Conservation (phyloP, 1,140 invertebrate species). For the Reticulitermes speratus region DNA sequence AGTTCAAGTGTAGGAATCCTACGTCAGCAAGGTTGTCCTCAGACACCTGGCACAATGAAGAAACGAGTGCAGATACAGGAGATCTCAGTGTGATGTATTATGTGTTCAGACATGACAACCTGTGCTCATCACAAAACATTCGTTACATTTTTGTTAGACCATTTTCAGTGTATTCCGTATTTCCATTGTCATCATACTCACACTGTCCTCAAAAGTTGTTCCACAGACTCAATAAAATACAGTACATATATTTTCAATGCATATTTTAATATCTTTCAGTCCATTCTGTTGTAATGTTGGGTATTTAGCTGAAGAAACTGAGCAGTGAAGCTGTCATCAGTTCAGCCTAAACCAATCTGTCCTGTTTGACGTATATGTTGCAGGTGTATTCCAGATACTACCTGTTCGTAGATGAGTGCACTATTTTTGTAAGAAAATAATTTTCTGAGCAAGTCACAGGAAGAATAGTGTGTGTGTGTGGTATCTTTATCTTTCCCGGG, state of each 20-base stretch:
- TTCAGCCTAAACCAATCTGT: no score
- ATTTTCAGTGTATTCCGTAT: constrained; percentile 19
- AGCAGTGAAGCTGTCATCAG: no score
- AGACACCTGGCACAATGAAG: constrained; percentile 68
- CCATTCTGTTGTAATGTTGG: background rate
- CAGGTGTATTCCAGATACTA: no score
- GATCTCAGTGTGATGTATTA: constrained; percentile 70
- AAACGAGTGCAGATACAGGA: constrained; percentile 85
- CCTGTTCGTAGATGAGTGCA: no score
- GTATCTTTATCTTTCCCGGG: no score
- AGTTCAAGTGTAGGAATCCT: constrained; percentile 55
- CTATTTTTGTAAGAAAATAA: no score
- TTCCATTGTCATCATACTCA: constrained; percentile 11
- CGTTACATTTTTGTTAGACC: background rate
- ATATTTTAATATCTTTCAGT: background rate
- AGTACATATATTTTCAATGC: constrained; percentile 16
- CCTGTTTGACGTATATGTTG: no score
- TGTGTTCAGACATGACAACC: background rate
- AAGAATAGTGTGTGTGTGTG: no score
- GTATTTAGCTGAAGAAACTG: no score
- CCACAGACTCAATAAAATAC: constrained; percentile 2
- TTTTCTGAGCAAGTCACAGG: no score
- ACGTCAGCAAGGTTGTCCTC: constrained; percentile 54
- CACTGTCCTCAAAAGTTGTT: background rate
- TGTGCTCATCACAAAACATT: background rate